phyloP scores from a whole-genome alignment of 2,113 vertebrate species.

The Uria lomvia region DNA sequence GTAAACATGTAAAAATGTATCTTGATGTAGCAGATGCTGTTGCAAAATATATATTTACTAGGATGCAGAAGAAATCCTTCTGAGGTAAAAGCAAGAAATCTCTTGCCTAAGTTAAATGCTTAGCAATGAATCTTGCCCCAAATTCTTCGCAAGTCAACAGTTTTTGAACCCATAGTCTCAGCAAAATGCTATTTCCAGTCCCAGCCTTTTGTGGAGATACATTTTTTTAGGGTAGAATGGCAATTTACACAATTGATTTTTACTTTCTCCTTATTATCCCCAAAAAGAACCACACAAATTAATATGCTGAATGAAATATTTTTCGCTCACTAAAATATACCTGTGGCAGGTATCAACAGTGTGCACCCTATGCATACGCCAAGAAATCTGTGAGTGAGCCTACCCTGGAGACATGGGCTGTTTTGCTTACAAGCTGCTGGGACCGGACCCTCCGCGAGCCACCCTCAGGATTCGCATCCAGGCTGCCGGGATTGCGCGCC shows the following conservation, averaged over 20 bases:
- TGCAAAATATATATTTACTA: conserved; percentile 30
- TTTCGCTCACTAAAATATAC: not conserved
- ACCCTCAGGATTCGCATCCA: not conserved
- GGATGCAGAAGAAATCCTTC: not conserved
- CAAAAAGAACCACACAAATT: not conserved
- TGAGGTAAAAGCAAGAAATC: not conserved
- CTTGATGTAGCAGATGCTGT: not conserved
- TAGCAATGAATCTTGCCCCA: not conserved
- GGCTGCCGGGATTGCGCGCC: fast-evolving
- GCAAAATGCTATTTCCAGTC: not conserved
- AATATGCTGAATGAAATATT: not conserved
- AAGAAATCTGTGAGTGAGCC: not conserved
- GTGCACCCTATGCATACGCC: fast-evolving
- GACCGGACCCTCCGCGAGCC: fast-evolving
- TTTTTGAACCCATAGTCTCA: not conserved
- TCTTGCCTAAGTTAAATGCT: not conserved
- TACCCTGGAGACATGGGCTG: fast-evolving
- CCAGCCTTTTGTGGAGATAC: not conserved
- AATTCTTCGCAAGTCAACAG: not conserved
- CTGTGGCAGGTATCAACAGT: not conserved
- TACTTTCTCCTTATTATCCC: not conserved
- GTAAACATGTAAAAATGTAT: conserved; percentile 11
- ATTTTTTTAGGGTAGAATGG: not conserved
- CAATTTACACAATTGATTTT: not conserved
- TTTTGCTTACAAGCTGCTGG: not conserved